Conservation (phyloP, 2,888 invertebrate species). For the Acanthosoma haemorrhoidale region DNA sequence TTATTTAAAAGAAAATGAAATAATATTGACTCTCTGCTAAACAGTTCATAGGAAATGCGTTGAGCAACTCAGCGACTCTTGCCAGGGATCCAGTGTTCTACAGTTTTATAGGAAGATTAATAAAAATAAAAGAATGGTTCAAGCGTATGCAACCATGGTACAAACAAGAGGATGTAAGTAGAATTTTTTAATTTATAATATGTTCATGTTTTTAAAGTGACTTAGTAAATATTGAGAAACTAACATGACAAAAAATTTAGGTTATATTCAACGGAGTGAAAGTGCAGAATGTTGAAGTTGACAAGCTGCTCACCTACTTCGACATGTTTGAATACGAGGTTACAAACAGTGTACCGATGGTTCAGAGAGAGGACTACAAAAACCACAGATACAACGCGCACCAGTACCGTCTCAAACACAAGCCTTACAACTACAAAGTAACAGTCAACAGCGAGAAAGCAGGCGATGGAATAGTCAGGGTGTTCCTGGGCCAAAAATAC, state of each 20-base stretch:
- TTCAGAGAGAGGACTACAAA: slow-evolving; percentile 22
- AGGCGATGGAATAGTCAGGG: slow-evolving; percentile 57
- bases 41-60: slow-evolving; percentile 19
- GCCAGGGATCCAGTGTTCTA: slow-evolving; percentile 70
- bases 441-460: slow-evolving; percentile 55
- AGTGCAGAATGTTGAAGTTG: slow-evolving; percentile 58
- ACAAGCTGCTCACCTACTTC: slow-evolving; percentile 63
- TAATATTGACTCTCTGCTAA: no score
- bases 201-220: no score
- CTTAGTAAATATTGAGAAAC: neutral
- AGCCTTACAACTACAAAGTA: slow-evolving; percentile 56
- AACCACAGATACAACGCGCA: slow-evolving; percentile 47
- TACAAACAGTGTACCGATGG: slow-evolving; percentile 54
- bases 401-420: slow-evolving; percentile 60
- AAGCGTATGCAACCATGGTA: slow-evolving; percentile 59
- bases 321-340: slow-evolving; percentile 62
- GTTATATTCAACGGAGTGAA: slow-evolving; percentile 59
- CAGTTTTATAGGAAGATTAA: slow-evolving; percentile 56
- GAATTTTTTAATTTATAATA: no score
- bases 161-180: slow-evolving; percentile 48
- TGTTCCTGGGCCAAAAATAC: slow-evolving; percentile 65
- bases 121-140: no score
- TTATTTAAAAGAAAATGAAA: no score
- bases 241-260: no score
- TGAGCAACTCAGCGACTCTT: slow-evolving; percentile 48